phyloP scores from a whole-genome alignment of 1,140 invertebrate genomes.

The Andricus grossulariae region DNA sequence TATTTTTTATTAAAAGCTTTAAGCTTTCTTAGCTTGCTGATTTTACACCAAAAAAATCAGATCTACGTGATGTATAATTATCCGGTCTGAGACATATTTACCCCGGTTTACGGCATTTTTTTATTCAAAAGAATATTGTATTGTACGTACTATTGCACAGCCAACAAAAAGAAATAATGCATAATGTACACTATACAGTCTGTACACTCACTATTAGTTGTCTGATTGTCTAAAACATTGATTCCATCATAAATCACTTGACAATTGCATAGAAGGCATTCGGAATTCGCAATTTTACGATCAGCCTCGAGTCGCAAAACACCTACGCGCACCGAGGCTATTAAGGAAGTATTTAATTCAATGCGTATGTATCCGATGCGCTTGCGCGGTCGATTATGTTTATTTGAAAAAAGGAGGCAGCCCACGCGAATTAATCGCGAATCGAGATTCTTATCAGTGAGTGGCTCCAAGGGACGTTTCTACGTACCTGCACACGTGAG shows the following conservation, averaged over 20 bases:
- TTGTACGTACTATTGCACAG: no score
- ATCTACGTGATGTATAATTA: no score
- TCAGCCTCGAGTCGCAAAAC: conserved; percentile 1
- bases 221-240: not conserved
- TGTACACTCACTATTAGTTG: not conserved
- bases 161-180: not conserved
- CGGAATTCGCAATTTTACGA: conserved; percentile 14
- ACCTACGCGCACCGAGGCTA: not conserved
- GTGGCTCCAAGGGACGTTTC: conserved; percentile 49
- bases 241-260: conserved; percentile 1
- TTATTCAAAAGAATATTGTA: no score
- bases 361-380: conserved; percentile 49
- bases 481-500: conserved; percentile 34
- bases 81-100: no score
- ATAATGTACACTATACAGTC: not conserved
- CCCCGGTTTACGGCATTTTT: no score
- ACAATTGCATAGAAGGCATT: conserved; percentile 13
- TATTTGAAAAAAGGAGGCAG: conserved; percentile 49
- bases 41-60: no score
- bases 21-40: no score
- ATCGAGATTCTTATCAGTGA: conserved; percentile 61
- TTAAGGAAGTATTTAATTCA: conserved; percentile 55
- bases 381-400: conserved; percentile 49
- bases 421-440: conserved; percentile 59
- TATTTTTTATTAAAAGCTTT: no score